Percentiles rank a stretch among this genome's conserved stretches.
Evolutionary conservation across 2,113 vertebrate species (phyloP).

Genomic region (Oreochromis aureus): DNA sequence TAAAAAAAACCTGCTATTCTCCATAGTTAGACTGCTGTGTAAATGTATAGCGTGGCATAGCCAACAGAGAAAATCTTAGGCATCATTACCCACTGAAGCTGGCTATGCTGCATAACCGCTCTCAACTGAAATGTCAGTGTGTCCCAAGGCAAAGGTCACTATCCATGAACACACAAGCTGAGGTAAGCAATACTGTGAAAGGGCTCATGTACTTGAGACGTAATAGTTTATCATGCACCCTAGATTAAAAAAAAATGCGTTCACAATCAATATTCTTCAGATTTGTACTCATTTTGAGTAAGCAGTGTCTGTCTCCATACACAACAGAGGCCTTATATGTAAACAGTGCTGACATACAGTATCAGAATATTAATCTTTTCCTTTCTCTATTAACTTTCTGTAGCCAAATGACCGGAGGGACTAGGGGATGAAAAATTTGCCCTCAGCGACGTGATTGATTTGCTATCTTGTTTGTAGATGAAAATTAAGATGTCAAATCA

Average conservation of each 20-base stretch:
- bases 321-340: not conserved
- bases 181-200: not conserved
- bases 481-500: constrained; percentile 80
- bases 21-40: not conserved
- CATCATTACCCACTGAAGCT: constrained; percentile 32
- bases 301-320: not conserved
- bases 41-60: not conserved
- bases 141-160: constrained; percentile 1
- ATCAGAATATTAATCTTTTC: constrained; percentile 37
- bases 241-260: not conserved
- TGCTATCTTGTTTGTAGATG: constrained; percentile 76
- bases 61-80: constrained; percentile 31
- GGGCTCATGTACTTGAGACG: not conserved
- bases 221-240: not conserved
- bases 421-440: constrained; percentile 20
- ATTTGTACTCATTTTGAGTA: not conserved
- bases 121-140: constrained; percentile 12
- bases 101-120: constrained; percentile 9
- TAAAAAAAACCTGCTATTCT: not conserved
- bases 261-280: not conserved
- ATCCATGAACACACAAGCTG: not conserved
- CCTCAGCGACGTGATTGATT: constrained; percentile 55
- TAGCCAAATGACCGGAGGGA: constrained; percentile 50
- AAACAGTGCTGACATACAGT: not conserved
- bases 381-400: constrained; percentile 45